These are phyloP conservation scores for Lithophane ornitopus DNA, from an alignment of 2,888 invertebrate species.

Conservation along the genomic window DNA sequence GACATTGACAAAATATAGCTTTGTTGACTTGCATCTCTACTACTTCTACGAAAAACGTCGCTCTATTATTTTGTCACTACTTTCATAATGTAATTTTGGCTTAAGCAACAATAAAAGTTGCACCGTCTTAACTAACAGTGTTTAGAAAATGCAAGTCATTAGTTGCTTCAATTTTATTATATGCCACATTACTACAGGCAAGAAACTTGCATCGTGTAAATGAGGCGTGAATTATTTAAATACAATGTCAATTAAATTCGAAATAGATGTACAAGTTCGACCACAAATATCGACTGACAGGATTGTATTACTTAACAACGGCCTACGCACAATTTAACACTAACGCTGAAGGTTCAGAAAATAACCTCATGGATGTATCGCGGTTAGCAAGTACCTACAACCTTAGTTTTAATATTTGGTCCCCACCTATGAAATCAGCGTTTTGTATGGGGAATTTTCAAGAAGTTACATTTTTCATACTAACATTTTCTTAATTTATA, in stretches of 20 bases:
- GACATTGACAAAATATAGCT: background rate
- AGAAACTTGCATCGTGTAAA: background rate
- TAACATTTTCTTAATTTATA: too few species aligned
- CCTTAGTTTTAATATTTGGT: too few species aligned
- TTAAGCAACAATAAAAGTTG: too few species aligned
- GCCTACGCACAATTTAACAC: slow-evolving; percentile 11
- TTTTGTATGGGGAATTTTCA: too few species aligned
- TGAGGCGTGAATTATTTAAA: background rate
- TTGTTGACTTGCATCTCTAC: background rate
- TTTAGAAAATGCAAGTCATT: background rate
- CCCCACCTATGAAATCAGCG: too few species aligned
- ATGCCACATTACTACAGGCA: too few species aligned
- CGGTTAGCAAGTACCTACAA: slow-evolving; percentile 2
- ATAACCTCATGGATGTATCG: background rate
- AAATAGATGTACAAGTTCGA: slow-evolving; percentile 21
- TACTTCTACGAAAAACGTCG: too few species aligned
- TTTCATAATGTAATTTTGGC: too few species aligned
- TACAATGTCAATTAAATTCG: slow-evolving; percentile 29
- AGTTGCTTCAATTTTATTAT: background rate
- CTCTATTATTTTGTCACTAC: too few species aligned
- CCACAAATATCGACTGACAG: slow-evolving; percentile 25
- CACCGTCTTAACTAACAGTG: background rate
- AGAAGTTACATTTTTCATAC: too few species aligned
- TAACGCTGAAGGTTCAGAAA: background rate
- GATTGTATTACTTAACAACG: slow-evolving; percentile 8